These are phyloP conservation scores for Anarsia innoxiella DNA, from an alignment of 2,888 invertebrate species.

Conservation along the genomic window DNA sequence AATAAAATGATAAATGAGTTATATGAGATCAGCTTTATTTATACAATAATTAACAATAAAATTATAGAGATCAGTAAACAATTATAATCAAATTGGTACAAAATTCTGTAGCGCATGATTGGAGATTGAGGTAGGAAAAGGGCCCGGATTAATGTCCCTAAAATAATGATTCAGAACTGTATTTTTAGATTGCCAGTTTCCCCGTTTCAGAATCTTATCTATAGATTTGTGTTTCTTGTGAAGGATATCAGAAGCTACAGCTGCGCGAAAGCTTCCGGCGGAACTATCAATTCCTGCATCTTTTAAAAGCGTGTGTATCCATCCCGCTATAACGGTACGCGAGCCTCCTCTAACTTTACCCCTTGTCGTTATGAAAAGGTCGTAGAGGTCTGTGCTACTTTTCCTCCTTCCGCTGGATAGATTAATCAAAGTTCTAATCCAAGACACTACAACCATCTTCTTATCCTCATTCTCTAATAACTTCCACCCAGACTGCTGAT, in stretches of 20 bases:
- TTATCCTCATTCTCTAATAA: not conserved
- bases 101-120: not conserved
- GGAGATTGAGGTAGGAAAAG: not conserved
- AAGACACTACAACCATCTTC: not conserved
- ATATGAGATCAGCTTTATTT: not conserved
- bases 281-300: constrained; percentile 1
- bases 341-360: constrained; percentile 6
- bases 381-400: not conserved
- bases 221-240: constrained; percentile 7
- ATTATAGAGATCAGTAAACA: not conserved
- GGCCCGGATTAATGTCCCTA: constrained; percentile 1
- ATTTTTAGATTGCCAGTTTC: constrained; percentile 17
- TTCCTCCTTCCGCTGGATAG: not conserved
- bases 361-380: constrained; percentile 8
- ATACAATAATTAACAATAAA: not conserved
- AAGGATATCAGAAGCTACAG: constrained; percentile 14
- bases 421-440: not conserved
- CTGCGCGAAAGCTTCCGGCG: constrained; percentile 12
- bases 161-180: constrained; percentile 10
- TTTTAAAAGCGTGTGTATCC: constrained; percentile 8
- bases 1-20: not conserved
- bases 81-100: constrained; percentile 1
- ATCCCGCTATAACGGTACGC: constrained; percentile 8
- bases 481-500: constrained; percentile 3
- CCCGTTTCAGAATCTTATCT: constrained; percentile 18